A percentile compares a stretch with the other conserved stretches of the same genome.
These are phyloP conservation scores for Octonoba sinensis DNA, from an alignment of 2,888 invertebrate species.

Conservation along the genomic window DNA sequence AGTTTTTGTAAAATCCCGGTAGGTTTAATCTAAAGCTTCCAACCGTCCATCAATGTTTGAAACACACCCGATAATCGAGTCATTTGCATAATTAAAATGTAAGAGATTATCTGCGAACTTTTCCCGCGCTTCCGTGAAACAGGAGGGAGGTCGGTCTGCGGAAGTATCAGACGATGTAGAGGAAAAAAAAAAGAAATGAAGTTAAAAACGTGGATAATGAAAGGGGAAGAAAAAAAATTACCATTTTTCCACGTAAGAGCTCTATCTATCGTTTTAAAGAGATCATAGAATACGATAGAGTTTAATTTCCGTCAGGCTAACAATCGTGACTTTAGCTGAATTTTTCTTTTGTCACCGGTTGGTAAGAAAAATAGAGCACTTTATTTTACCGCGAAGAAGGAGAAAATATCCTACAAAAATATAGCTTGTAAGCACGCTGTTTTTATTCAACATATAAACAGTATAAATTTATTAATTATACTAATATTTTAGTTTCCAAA, in stretches of 20 bases:
- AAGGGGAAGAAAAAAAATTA: neutral
- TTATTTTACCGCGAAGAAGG: too few species aligned
- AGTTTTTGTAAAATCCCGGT: too few species aligned
- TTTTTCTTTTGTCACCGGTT: too few species aligned
- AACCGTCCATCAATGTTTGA: neutral
- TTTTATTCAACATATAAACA: too few species aligned
- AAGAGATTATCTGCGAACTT: slow-evolving; percentile 51
- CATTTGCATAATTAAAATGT: slow-evolving; percentile 62
- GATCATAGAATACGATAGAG: slow-evolving; percentile 36
- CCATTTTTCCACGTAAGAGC: slow-evolving; percentile 32
- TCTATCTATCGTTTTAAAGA: slow-evolving; percentile 44
- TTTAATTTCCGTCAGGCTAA: slow-evolving; percentile 49
- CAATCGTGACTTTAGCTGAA: neutral
- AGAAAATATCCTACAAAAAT: too few species aligned
- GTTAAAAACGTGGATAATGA: neutral
- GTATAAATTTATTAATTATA: too few species aligned
- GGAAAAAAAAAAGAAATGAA: slow-evolving; percentile 1
- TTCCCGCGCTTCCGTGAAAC: slow-evolving; percentile 9
- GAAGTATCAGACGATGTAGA: slow-evolving; percentile 14
- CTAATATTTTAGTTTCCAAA: too few species aligned
- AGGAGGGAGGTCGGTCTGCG: neutral
- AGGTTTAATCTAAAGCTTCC: too few species aligned
- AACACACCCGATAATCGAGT: slow-evolving; percentile 45
- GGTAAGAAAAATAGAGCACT: too few species aligned
- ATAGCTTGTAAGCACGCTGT: too few species aligned